Evolutionary conservation across 2,797 vertebrate genomes (phyloP).

Genomic region (Sebastes kiyomatsui): DNA sequence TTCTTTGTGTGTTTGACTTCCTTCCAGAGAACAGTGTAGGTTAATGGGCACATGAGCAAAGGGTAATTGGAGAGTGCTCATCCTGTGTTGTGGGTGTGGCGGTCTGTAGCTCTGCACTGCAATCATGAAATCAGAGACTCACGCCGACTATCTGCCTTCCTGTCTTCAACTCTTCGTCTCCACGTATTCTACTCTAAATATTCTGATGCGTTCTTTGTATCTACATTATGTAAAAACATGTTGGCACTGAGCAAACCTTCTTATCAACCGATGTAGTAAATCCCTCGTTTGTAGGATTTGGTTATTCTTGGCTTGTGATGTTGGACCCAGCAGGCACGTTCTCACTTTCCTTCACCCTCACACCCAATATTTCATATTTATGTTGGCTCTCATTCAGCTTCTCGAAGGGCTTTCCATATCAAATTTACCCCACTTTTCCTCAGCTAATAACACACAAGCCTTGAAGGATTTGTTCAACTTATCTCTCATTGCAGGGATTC

Average conservation of each 20-base stretch:
- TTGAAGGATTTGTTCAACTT: slow-evolving; percentile 29
- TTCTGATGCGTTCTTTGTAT: background rate
- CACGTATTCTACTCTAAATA: background rate
- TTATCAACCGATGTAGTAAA: slow-evolving; percentile 10
- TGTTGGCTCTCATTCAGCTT: slow-evolving; percentile 6
- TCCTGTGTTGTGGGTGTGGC: slow-evolving; percentile 59
- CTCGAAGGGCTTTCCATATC: background rate
- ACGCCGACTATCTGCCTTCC: background rate
- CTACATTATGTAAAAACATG: background rate
- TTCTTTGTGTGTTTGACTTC: background rate
- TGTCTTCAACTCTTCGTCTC: background rate
- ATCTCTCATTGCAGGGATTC: slow-evolving; percentile 32
- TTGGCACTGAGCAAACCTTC: background rate
- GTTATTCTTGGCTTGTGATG: background rate
- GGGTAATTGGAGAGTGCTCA: slow-evolving; percentile 30
- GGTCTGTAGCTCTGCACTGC: slow-evolving; percentile 59
- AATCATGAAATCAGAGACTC: slow-evolving; percentile 57
- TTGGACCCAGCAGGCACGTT: slow-evolving; percentile 9
- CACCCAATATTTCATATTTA: background rate
- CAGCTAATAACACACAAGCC: slow-evolving; percentile 6
- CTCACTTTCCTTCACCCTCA: background rate
- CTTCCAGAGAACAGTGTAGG: background rate
- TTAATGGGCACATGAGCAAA: background rate
- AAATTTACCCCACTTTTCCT: background rate
- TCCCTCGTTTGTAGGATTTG: slow-evolving; percentile 1